phyloP scores from a whole-genome alignment of 2,888 invertebrate species.

The Tridacna crocea region DNA sequence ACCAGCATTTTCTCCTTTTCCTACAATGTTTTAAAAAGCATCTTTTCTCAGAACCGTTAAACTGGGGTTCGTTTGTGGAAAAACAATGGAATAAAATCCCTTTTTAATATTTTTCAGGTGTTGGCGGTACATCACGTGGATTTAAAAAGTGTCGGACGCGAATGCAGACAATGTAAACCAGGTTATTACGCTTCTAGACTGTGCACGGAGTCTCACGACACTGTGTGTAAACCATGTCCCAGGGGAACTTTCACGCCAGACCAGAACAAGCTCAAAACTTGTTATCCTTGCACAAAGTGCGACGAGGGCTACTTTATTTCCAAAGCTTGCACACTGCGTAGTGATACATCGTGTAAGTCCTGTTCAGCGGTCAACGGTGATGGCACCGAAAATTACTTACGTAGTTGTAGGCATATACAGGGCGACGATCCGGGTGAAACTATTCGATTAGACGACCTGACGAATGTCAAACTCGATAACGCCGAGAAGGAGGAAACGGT shows the following conservation, averaged over 20 bases:
- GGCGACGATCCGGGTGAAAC: constrained; percentile 32
- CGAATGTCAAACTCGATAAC: constrained; percentile 19
- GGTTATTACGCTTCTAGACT: constrained; percentile 63
- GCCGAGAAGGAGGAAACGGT: not conserved
- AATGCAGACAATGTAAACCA: constrained; percentile 64
- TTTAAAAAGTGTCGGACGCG: constrained; percentile 23
- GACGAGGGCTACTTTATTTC: constrained; percentile 56
- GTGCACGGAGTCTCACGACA: constrained; percentile 63
- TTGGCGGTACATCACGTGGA: not conserved
- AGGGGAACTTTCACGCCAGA: constrained; percentile 50
- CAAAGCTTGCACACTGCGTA: constrained; percentile 52
- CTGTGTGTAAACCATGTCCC: constrained; percentile 66
- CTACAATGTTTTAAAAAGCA: too few species aligned
- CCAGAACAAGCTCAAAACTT: constrained; percentile 41
- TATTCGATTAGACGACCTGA: not conserved
- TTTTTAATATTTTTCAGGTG: constrained; percentile 30
- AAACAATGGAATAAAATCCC: too few species aligned
- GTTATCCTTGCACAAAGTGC: constrained; percentile 63
- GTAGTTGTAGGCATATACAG: constrained; percentile 45
- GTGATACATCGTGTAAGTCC: constrained; percentile 64
- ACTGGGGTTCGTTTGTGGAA: too few species aligned
- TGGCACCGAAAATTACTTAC: constrained; percentile 19
- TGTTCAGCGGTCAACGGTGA: constrained; percentile 57
- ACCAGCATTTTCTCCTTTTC: too few species aligned
- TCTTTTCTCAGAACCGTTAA: too few species aligned